Percentiles rank a stretch among this genome's conserved stretches.
Evolutionary conservation across 1,140 invertebrate genomes (phyloP).

Genomic region (Drosophila sp.): DNA sequence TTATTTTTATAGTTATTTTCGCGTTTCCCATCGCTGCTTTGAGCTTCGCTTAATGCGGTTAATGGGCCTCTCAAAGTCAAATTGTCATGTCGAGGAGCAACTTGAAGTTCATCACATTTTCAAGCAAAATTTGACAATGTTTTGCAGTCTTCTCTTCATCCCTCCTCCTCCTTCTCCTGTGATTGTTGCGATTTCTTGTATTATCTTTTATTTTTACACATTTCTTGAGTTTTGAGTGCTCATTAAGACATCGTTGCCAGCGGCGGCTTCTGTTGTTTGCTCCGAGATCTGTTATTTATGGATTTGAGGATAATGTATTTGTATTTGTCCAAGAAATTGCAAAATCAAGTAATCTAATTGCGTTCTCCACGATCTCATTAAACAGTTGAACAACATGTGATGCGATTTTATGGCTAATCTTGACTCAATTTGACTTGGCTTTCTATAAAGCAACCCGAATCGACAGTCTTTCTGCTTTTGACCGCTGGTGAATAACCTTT

Average conservation of each 20-base stretch:
- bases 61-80: slow-evolving; percentile 42
- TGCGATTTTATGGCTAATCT: neutral
- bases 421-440: slow-evolving; percentile 17
- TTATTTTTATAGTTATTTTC: slow-evolving; percentile 3
- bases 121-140: slow-evolving; percentile 36
- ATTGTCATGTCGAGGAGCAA: slow-evolving; percentile 37
- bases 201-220: slow-evolving; percentile 36
- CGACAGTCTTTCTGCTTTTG: slow-evolving; percentile 15
- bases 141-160: slow-evolving; percentile 6
- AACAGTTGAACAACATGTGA: slow-evolving; percentile 15
- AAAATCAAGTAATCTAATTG: slow-evolving; percentile 31
- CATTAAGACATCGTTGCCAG: slow-evolving; percentile 54
- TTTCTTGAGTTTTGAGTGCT: slow-evolving; percentile 53
- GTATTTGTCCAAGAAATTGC: slow-evolving; percentile 36
- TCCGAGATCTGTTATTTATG: slow-evolving; percentile 40
- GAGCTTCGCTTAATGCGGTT: slow-evolving; percentile 43
- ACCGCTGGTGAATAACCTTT: slow-evolving; percentile 48
- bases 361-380: neutral
- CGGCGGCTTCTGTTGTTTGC: slow-evolving; percentile 46
- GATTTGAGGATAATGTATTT: slow-evolving; percentile 28
- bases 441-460: slow-evolving; percentile 26
- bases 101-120: slow-evolving; percentile 30
- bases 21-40: neutral
- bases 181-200: slow-evolving; percentile 2
- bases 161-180: no score